Base-by-base conservation (phyloP, 1,140 invertebrate genomes). In the Nomia melanderi region DNA sequence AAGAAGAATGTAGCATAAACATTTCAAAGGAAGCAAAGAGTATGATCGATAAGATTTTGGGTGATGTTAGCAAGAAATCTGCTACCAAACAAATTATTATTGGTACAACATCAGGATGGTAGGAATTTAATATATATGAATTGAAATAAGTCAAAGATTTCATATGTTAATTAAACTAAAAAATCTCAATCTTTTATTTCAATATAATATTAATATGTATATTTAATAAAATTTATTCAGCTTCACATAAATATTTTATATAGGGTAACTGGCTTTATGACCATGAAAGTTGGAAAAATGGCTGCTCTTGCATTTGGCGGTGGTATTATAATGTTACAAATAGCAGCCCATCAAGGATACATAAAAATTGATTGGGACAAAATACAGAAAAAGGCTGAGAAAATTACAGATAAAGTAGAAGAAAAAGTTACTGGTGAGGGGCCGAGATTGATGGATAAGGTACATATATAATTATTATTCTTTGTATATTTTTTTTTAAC, bases 301-400 rank as follows among this genome's bases (percentile, higher is more conserved):
- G 96, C 97, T 59, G 98, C 97, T 11, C 95, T 97, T 70, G 96
- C 97, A 12, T 91, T 98, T 77, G 98, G 98, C 76, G 96, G 97
- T 71, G 96, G 97, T 77, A 96, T 98, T 44, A 96, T 99, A 82
- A 93, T 98, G 84, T 89, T 99, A 67, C 97, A 98, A 93, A 94
- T 98, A 84, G 98, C 97, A 2, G 95, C 96, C 77, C 96, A 98
- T 87, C 95, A 97, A 88, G 98, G 97, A n/a, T 98, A 98, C 82
- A 96, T 99, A 59, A 96, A 97, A 86, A 94, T 97, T 67, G 96
- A 98, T 91, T 98, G 97, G 97, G 95, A 96, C 73, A 96, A 96
- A 92, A 93, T 98, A 25, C 95, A 96, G 76, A 95, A 94, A 81
- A 96, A 96, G 87, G 94, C 97, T 5, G 96, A 98, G 80, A 96